These are phyloP conservation scores for Magallana ariakensis DNA, from an alignment of 1,140 invertebrate genomes.

Conservation along the genomic window DNA sequence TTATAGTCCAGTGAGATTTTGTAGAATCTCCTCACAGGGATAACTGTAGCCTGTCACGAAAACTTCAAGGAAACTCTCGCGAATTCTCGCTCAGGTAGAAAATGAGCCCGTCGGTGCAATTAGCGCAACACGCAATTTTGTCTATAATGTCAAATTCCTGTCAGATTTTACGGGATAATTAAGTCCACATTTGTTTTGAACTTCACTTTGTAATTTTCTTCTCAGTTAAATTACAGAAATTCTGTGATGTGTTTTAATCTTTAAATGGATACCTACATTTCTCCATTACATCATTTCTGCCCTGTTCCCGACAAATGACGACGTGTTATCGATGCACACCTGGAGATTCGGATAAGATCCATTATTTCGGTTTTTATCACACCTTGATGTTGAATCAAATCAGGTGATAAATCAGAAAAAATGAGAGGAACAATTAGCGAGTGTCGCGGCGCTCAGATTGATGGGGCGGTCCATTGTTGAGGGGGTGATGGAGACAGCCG, in stretches of 20 bases:
- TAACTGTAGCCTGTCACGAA: neutral
- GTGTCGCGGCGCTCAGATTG: neutral
- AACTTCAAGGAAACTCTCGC: conserved; percentile 20
- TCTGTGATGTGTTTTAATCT: conserved; percentile 13
- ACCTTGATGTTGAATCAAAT: conserved; percentile 16
- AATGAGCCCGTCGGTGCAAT: neutral
- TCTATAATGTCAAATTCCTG: neutral
- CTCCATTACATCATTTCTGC: conserved; percentile 1
- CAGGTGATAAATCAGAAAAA: conserved; percentile 31
- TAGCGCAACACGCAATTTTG: neutral
- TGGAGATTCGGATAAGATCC: neutral
- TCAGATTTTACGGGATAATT: neutral
- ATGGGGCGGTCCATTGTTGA: neutral
- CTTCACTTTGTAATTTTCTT: neutral
- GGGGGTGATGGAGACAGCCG: neutral
- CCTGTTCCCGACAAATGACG: neutral
- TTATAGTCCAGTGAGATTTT: neutral
- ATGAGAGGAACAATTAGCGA: neutral
- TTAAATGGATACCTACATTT: conserved; percentile 24
- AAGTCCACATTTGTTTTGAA: neutral
- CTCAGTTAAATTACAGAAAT: neutral
- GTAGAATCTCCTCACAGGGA: neutral
- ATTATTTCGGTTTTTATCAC: conserved; percentile 11
- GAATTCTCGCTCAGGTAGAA: neutral
- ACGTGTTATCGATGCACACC: neutral